Evolutionary conservation across 1,140 invertebrate species (phyloP).

Genomic region (Pachyrhynchus sulphureomaculatus): DNA sequence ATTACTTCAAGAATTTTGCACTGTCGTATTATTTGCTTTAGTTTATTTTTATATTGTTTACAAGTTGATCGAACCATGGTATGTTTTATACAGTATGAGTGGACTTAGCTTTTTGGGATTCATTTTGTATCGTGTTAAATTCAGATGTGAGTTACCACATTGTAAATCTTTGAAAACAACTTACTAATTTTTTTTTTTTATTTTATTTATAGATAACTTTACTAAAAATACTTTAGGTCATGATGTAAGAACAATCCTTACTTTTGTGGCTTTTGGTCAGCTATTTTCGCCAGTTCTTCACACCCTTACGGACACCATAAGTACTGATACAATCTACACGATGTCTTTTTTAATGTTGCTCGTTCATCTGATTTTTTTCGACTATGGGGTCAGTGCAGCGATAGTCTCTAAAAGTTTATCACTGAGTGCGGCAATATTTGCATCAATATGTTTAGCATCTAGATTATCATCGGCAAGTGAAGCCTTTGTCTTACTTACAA

Average conservation of each 20-base stretch:
- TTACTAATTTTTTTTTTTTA: not conserved
- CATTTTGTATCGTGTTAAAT: constrained; percentile 54
- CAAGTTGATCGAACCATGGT: constrained; percentile 62
- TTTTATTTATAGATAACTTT: constrained; percentile 3
- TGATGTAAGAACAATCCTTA: constrained; percentile 62
- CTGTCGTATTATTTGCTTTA: constrained; percentile 73
- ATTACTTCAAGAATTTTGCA: constrained; percentile 73
- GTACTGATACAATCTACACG: constrained; percentile 95
- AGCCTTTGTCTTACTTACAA: constrained; percentile 83
- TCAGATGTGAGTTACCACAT: constrained; percentile 1
- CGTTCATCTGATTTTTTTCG: constrained; percentile 86
- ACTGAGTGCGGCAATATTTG: constrained; percentile 89
- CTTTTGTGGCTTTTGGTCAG: constrained; percentile 82
- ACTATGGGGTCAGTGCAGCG: constrained; percentile 84
- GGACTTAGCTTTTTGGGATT: constrained; percentile 59
- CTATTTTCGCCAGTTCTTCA: constrained; percentile 89
- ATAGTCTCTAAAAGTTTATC: constrained; percentile 81
- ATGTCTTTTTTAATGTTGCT: constrained; percentile 86
- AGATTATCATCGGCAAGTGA: constrained; percentile 79
- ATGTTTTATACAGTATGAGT: constrained; percentile 60
- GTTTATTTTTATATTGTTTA: constrained; percentile 74
- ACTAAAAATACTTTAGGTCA: constrained; percentile 36
- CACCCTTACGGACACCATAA: constrained; percentile 92
- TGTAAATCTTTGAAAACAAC: not conserved
- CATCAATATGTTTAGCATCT: constrained; percentile 91